phyloP scores from a whole-genome alignment of 2,113 vertebrate species.

The Garra rufa region DNA sequence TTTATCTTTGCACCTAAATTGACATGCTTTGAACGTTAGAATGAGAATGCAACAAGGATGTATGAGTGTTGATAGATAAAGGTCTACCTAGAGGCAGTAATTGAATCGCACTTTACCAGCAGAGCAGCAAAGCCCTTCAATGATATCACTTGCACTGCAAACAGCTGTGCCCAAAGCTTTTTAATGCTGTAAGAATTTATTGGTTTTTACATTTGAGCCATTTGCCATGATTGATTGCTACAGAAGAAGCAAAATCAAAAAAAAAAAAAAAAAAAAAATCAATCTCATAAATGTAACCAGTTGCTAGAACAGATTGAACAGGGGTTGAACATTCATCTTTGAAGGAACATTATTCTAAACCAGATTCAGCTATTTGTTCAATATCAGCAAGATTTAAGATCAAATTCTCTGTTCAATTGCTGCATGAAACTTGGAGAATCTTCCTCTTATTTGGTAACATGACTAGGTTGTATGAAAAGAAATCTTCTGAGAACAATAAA shows the following conservation, averaged over 20 bases:
- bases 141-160: neutral
- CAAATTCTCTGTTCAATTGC: neutral
- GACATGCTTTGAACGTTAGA: neutral
- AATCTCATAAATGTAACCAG: neutral
- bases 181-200: neutral
- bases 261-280: neutral
- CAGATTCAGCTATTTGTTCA: neutral
- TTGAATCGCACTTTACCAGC: neutral
- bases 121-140: neutral
- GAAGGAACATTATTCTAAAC: neutral
- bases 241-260: neutral
- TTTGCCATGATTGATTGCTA: neutral
- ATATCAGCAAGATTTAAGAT: neutral
- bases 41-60: neutral
- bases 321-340: neutral
- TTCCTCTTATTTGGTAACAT: neutral
- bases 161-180: neutral
- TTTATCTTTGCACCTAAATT: neutral
- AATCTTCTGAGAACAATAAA: neutral
- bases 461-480: neutral
- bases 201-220: neutral
- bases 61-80: neutral
- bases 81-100: neutral
- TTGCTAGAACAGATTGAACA: neutral
- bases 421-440: neutral